Conservation (phyloP, 1,140 invertebrate species). For the Neoseiulus cucumeris region DNA sequence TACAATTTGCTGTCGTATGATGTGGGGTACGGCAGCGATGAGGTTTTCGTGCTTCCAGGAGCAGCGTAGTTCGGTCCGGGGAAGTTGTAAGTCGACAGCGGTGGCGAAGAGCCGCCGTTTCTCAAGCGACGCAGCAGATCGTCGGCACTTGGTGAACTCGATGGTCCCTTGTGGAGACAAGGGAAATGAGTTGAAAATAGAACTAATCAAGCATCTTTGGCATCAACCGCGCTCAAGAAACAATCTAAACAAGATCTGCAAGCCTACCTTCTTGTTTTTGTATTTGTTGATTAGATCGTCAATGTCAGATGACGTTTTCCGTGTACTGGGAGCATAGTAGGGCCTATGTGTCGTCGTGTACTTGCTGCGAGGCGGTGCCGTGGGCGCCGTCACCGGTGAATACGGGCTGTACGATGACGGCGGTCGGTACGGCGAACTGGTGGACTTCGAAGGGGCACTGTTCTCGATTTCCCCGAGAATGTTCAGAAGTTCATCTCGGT, state of each 20-base stretch:
- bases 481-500: background rate
- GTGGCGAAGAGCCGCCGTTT: background rate
- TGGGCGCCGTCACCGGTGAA: background rate
- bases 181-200: background rate
- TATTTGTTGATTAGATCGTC: slow-evolving; percentile 9
- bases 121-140: slow-evolving; percentile 4
- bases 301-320: background rate
- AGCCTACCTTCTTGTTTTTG: background rate
- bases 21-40: background rate
- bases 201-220: background rate
- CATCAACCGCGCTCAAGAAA: background rate
- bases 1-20: background rate
- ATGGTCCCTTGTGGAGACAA: background rate
- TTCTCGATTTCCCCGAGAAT: background rate
- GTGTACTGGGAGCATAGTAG: background rate
- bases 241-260: background rate
- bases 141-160: background rate
- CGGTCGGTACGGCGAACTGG: background rate
- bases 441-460: background rate
- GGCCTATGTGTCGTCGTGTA: background rate
- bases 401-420: background rate
- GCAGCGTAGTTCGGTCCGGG: background rate
- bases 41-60: background rate
- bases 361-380: background rate
- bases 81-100: background rate